Conservation (phyloP, 1,140 invertebrate species). For the Nasonia vitripennis region DNA sequence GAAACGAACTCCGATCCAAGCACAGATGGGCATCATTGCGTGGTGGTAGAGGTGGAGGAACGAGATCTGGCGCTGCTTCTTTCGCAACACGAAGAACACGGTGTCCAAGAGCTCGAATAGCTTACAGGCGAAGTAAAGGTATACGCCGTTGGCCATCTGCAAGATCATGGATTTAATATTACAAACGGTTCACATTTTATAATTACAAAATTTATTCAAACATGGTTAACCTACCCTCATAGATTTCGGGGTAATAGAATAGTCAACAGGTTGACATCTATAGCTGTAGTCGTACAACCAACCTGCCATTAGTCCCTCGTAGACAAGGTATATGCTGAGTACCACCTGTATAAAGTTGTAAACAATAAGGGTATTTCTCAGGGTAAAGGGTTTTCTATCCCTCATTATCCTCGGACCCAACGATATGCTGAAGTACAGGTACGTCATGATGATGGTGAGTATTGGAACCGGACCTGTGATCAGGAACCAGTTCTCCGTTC, state of each 20-base stretch:
- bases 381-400: conserved; percentile 86
- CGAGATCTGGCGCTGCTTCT: conserved; percentile 85
- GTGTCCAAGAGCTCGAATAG: conserved; percentile 82
- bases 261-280: conserved; percentile 89
- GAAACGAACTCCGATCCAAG: conserved; percentile 91
- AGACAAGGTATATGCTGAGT: conserved; percentile 82
- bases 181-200: neutral
- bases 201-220: conserved; percentile 1
- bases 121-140: conserved; percentile 77
- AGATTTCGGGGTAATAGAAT: conserved; percentile 83
- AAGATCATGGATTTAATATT: conserved; percentile 14
- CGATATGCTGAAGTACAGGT: conserved; percentile 85
- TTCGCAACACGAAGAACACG: conserved; percentile 89
- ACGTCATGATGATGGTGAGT: conserved; percentile 82
- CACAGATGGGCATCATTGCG: conserved; percentile 82
- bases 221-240: conserved; percentile 79
- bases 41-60: conserved; percentile 88
- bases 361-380: conserved; percentile 84
- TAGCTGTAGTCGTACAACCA: conserved; percentile 86
- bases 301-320: conserved; percentile 80
- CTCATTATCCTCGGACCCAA: conserved; percentile 89
- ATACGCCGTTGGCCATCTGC: conserved; percentile 71
- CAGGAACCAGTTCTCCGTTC: conserved; percentile 90
- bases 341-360: conserved; percentile 90
- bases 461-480: conserved; percentile 88